These are phyloP conservation scores for Luperina nickerlii DNA, from an alignment of 2,888 invertebrate genomes.

Conservation along the genomic window DNA sequence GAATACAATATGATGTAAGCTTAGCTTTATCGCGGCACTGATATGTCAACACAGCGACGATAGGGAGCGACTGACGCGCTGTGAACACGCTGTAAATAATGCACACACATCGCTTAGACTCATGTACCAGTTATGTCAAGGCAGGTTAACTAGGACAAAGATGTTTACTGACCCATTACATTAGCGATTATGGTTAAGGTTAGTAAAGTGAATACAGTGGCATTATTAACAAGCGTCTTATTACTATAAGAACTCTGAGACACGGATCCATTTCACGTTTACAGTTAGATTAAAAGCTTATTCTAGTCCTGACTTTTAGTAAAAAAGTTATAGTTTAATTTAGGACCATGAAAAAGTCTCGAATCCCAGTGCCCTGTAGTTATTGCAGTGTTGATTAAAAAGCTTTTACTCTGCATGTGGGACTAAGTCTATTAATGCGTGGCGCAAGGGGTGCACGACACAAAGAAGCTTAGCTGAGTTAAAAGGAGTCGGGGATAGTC, in stretches of 20 bases:
- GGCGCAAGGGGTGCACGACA: not conserved
- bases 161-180: not conserved
- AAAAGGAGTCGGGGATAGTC: not conserved
- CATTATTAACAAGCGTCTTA: not conserved
- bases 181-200: not conserved
- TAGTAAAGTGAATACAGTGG: not conserved
- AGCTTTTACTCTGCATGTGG: not conserved
- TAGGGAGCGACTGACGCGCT: not conserved
- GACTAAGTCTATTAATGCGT: not conserved
- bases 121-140: not conserved
- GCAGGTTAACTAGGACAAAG: not conserved
- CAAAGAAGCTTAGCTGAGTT: not conserved
- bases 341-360: not conserved
- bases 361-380: not conserved
- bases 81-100: not conserved
- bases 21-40: not conserved
- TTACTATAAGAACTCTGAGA: not conserved
- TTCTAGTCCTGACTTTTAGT: not conserved
- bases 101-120: not conserved
- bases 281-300: not conserved
- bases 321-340: not conserved
- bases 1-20: not conserved
- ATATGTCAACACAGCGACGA: not conserved
- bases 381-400: not conserved
- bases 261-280: not conserved